Evolutionary conservation across 1,140 invertebrate species (phyloP).

Genomic region (Pseudomyrmex dendroicus): DNA sequence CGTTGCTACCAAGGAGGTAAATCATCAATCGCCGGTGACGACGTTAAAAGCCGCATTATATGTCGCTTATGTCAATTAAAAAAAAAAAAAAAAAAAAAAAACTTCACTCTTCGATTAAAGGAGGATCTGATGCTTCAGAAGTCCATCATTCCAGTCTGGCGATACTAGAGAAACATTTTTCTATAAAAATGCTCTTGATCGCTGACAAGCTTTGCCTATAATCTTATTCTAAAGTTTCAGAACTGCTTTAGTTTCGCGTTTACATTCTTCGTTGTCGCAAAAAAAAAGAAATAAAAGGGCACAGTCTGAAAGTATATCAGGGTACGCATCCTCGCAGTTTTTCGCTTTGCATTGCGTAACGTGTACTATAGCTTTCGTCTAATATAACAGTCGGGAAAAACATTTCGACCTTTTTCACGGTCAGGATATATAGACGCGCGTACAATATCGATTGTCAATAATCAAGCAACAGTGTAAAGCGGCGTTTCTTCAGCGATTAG

Average conservation of each 20-base stretch:
- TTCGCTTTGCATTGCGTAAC: background rate
- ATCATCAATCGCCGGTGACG: background rate
- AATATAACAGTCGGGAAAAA: conserved; percentile 61
- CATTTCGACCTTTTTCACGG: conserved; percentile 73
- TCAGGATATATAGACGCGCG: conserved; percentile 60
- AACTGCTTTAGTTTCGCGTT: background rate
- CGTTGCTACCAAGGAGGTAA: conserved; percentile 91
- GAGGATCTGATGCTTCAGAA: background rate
- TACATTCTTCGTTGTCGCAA: background rate
- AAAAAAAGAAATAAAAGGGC: too few relatives aligned
- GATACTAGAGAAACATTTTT: too few relatives aligned
- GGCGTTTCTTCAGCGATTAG: conserved; percentile 69
- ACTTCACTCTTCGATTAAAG: too few relatives aligned
- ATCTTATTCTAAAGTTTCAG: too few relatives aligned
- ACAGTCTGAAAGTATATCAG: background rate
- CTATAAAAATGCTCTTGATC: too few relatives aligned
- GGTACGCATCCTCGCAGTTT: background rate
- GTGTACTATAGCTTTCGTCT: background rate
- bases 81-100: too few relatives aligned
- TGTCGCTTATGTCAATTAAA: background rate
- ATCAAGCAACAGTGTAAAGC: conserved; percentile 78
- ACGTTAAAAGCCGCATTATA: background rate
- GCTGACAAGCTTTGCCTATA: too few relatives aligned
- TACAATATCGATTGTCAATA: conserved; percentile 83
- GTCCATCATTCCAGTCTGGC: background rate